phyloP scores from a whole-genome alignment of 2,113 vertebrate genomes.

The Scophthalmus maximus region DNA sequence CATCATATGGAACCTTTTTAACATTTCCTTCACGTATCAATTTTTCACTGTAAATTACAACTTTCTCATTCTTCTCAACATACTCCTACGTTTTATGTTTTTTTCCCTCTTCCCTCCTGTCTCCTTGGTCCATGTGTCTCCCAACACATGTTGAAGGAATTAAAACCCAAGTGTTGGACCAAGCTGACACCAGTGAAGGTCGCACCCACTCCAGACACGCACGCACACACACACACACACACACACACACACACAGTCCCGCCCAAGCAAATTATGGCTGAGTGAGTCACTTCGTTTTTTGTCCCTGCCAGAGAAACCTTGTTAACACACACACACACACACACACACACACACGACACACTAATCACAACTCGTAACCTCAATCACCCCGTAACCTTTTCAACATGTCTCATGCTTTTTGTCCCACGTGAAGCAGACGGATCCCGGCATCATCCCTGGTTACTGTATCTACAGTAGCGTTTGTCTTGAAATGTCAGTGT shows the following conservation, averaged over 20 bases:
- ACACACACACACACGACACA: background rate
- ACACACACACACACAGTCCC: too few relatives aligned
- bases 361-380: background rate
- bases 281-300: background rate
- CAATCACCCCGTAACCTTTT: too few relatives aligned
- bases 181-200: conserved; percentile 26
- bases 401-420: too few relatives aligned
- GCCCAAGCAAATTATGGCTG: conserved; percentile 13
- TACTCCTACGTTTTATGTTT: too few relatives aligned
- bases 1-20: too few relatives aligned
- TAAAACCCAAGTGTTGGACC: conserved; percentile 23
- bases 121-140: background rate
- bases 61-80: too few relatives aligned
- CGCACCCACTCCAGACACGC: conserved; percentile 14
- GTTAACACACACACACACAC: background rate
- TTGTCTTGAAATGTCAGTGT: conserved; percentile 63
- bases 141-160: conserved; percentile 38
- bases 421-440: too few relatives aligned
- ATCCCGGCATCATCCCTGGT: too few relatives aligned
- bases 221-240: conserved; percentile 4
- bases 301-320: background rate
- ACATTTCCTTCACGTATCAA: too few relatives aligned
- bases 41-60: too few relatives aligned
- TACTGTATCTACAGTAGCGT: conserved; percentile 27
- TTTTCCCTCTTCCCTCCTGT: background rate